Base-by-base conservation (phyloP, 2,113 vertebrate genomes). In the Rallus limicola region DNA sequence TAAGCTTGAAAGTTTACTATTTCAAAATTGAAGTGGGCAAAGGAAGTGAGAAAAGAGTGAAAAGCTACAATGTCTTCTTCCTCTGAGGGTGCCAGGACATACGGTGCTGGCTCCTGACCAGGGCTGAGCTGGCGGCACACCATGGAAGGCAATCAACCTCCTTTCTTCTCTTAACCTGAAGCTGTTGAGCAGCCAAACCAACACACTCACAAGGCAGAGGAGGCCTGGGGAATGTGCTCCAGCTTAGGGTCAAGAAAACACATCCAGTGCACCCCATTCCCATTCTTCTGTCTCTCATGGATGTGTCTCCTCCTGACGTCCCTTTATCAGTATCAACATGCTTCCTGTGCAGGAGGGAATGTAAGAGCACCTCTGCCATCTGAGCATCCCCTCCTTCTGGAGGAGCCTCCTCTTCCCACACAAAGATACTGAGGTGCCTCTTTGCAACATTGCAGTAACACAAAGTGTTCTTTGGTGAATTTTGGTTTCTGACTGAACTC, bases 321-420 rank as follows among this genome's bases (percentile, higher is more conserved):
- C 9, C 38, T 77, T 80, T 65, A 29, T 29, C 0, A 0, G 7
- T 4, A 1, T 58, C 67, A 55, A 46, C 6, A 38, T 7, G 16
- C 2, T 62, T 6, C 40, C 19, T 16, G 1, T 11, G 52, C 28
- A 80, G n/a, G 16, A 88, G 15, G 29, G 24, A 74, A 56, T 13
- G 21, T 19, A 67, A 70, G 18, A 25, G 19, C 31, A 69, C 31
- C 11, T 65, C 67, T 77, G 42, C 13, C 5, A 0, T 16, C 6
- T 34, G 13, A 81, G 17, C 10, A 67, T 8, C 25, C 34, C 13
- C 20, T 71, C 14, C 31, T 67, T 70, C 65, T 3, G 9, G 44
- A 93, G 59, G 13, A 92, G 34, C 7, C 18, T 86, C 15, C n/a
- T 38, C 15, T 33, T 55, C 16, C 16, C 31, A 55, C n/a, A 34